Evolutionary conservation across 2,888 invertebrate genomes (phyloP).

Genomic region (Brachyptera risi): DNA sequence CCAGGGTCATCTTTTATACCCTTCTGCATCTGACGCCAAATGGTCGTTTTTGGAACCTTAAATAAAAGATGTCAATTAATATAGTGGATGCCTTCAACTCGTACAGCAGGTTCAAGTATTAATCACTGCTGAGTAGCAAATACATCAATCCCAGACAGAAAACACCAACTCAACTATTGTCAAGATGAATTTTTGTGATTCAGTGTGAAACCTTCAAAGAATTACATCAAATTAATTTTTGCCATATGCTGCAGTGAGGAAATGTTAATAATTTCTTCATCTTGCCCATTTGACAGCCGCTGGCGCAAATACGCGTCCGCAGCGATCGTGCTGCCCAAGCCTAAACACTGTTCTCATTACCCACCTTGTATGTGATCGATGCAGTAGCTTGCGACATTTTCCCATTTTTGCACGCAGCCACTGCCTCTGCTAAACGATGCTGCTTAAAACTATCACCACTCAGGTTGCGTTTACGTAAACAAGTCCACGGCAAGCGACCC

Average conservation of each 20-base stretch:
- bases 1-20: not conserved
- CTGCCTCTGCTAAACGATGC: conserved; percentile 44
- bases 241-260: no score
- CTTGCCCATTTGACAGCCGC: no score
- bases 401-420: conserved; percentile 45
- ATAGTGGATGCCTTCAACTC: not conserved
- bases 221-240: no score
- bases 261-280: no score
- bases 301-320: no score
- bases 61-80: not conserved
- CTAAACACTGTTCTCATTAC: no score
- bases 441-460: conserved; percentile 42
- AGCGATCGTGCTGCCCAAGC: no score
- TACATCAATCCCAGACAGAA: no score
- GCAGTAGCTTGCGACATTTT: conserved; percentile 48
- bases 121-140: no score
- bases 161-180: no score
- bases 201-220: no score
- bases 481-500: conserved; percentile 44
- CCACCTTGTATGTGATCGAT: conserved; percentile 41
- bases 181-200: no score
- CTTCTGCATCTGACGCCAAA: conserved; percentile 46
- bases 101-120: not conserved
- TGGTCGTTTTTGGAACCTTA: conserved; percentile 46
- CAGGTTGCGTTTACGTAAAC: conserved; percentile 42